phyloP scores from a whole-genome alignment of 2,888 invertebrate species.

The Pammene aurita region DNA sequence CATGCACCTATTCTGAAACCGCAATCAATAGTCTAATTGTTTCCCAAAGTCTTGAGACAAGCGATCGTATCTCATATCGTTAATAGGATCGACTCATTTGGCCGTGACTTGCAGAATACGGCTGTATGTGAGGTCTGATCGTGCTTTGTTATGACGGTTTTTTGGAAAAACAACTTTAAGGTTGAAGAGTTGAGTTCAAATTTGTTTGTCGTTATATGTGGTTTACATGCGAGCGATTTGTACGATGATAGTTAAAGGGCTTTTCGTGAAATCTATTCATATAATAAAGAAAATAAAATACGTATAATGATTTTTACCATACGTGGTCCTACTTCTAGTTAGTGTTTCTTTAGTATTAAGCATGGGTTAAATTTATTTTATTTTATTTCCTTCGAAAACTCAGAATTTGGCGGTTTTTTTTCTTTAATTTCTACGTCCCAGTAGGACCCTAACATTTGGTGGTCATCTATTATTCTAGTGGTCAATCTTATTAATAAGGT shows the following conservation, averaged over 20 bases:
- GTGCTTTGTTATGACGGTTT: conserved; percentile 18
- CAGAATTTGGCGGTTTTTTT: too few relatives aligned
- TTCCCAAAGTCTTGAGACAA: conserved; percentile 47
- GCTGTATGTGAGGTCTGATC: conserved; percentile 70
- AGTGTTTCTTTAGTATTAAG: too few relatives aligned
- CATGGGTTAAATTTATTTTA: too few relatives aligned
- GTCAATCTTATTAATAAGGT: too few relatives aligned
- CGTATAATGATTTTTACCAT: too few relatives aligned
- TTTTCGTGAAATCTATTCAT: too few relatives aligned
- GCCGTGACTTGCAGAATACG: conserved; percentile 69
- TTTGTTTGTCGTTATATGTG: neutral
- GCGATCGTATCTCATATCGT: conserved; percentile 63
- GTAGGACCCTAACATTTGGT: too few relatives aligned
- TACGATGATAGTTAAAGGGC: neutral
- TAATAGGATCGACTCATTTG: conserved; percentile 76
- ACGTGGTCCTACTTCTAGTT: too few relatives aligned
- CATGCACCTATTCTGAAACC: conserved; percentile 33
- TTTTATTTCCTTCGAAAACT: too few relatives aligned
- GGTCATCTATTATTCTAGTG: too few relatives aligned
- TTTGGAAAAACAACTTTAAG: neutral
- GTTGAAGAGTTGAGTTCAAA: neutral
- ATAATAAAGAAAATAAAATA: too few relatives aligned
- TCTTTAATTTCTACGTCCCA: too few relatives aligned
- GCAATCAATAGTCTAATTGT: conserved; percentile 38
- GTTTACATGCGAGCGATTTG: conserved; percentile 13